Conservation (phyloP, 2,888 invertebrate species). For the Apodemia zela region DNA sequence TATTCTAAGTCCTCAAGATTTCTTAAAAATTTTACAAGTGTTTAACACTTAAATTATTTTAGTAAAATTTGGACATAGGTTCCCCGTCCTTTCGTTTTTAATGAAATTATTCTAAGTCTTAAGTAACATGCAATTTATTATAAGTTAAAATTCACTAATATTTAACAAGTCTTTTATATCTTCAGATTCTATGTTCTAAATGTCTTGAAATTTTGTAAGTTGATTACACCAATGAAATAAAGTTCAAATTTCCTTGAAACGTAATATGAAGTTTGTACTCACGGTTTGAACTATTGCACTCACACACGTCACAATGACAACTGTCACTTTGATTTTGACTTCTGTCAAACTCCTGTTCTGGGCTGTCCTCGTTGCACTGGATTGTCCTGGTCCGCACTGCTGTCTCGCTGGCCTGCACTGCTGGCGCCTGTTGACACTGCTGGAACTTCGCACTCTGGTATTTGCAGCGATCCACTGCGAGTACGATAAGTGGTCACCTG, state of each 20-base stretch:
- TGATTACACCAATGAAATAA: not conserved
- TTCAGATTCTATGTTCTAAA: not conserved
- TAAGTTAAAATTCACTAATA: not conserved
- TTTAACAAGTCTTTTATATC: not conserved
- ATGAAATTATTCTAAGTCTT: constrained; percentile 4
- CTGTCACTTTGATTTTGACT: not conserved
- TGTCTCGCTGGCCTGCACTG: not conserved
- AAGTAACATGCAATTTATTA: not conserved
- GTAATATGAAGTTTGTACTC: not conserved
- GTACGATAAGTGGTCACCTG: too few species aligned
- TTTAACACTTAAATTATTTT: not conserved
- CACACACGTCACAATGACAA: not conserved
- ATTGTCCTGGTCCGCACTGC: not conserved
- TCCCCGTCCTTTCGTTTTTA: not conserved
- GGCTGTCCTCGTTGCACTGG: too few species aligned
- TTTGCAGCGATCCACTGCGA: too few species aligned
- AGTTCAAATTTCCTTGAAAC: not conserved
- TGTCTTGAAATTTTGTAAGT: not conserved
- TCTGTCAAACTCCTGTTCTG: too few species aligned
- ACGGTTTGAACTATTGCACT: constrained; percentile 1
- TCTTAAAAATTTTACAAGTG: not conserved
- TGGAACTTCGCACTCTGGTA: too few species aligned
- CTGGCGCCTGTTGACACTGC: not conserved
- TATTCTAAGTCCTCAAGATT: too few species aligned
- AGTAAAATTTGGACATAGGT: not conserved